Conservation (phyloP, 2,797 vertebrate genomes). For the Peromyscus attwateri region DNA sequence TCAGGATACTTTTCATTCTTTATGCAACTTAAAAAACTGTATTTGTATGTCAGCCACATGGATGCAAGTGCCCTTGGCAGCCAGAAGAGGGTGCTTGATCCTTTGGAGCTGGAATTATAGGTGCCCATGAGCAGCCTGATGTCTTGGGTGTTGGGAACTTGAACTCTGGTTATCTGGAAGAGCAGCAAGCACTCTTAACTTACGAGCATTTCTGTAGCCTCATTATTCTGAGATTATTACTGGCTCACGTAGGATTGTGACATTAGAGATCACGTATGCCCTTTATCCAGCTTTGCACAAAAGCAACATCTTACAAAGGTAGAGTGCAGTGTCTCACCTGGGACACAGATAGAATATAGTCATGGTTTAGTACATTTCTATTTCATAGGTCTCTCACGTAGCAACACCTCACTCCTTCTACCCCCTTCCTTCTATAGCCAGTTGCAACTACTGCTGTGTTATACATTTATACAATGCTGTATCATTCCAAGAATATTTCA, state of each 20-base stretch:
- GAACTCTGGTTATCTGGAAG: not conserved
- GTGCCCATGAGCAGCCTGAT: not conserved
- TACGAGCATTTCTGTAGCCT: not conserved
- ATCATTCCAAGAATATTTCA: not conserved
- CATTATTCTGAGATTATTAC: not conserved
- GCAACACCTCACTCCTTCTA: not conserved
- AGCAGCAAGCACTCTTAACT: too few relatives aligned
- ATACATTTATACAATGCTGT: not conserved
- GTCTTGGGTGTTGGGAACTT: not conserved
- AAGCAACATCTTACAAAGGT: conserved; percentile 17
- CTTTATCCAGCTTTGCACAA: conserved; percentile 38
- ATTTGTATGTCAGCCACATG: not conserved
- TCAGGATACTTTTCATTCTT: not conserved
- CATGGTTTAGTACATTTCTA: not conserved
- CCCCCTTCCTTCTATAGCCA: not conserved
- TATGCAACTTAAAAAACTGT: not conserved
- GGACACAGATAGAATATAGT: not conserved
- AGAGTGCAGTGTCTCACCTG: not conserved
- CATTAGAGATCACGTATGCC: not conserved
- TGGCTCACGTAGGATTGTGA: not conserved
- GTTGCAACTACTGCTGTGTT: not conserved
- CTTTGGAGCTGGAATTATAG: too few relatives aligned
- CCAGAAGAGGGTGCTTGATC: not conserved
- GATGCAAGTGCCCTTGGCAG: not conserved
- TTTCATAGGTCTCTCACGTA: not conserved